Conservation (phyloP, 1,140 invertebrate species). For the Stratiolaelaps scimitus region DNA sequence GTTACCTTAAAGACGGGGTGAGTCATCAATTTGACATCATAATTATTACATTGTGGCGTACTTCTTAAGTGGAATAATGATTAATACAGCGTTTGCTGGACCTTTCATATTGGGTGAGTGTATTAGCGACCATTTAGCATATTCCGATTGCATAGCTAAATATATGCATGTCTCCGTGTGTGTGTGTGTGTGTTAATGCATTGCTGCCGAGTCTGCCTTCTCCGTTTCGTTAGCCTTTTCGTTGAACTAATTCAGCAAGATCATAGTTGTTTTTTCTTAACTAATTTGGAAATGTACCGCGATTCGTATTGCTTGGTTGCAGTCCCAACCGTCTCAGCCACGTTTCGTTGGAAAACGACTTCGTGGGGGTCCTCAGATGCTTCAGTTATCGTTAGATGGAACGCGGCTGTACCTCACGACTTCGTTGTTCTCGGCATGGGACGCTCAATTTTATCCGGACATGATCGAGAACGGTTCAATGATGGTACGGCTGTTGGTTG, state of each 20-base stretch:
- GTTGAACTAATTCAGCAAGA: too few relatives aligned
- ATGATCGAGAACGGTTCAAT: conserved; percentile 61
- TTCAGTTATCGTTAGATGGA: conserved; percentile 88
- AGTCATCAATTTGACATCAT: neutral
- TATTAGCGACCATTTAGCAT: too few relatives aligned
- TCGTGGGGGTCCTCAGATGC: conserved; percentile 81
- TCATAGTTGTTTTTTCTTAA: too few relatives aligned
- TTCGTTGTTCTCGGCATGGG: conserved; percentile 82
- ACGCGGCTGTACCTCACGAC: conserved; percentile 81
- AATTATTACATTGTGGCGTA: conserved; percentile 2
- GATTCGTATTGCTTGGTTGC: conserved; percentile 34
- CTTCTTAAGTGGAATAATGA: conserved; percentile 9
- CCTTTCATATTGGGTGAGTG: too few relatives aligned
- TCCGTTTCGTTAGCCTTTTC: too few relatives aligned
- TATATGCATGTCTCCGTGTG: too few relatives aligned
- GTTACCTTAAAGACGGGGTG: neutral
- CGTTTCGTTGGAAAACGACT: conserved; percentile 64
- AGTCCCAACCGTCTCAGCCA: conserved; percentile 53
- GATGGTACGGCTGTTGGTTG: conserved; percentile 69
- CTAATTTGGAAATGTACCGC: too few relatives aligned
- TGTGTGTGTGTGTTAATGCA: too few relatives aligned
- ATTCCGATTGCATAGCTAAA: too few relatives aligned
- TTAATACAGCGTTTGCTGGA: too few relatives aligned
- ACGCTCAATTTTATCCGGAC: conserved; percentile 81
- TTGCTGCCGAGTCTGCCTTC: too few relatives aligned